phyloP scores from a whole-genome alignment of 2,888 invertebrate species.

The Phyto melanocephala region DNA sequence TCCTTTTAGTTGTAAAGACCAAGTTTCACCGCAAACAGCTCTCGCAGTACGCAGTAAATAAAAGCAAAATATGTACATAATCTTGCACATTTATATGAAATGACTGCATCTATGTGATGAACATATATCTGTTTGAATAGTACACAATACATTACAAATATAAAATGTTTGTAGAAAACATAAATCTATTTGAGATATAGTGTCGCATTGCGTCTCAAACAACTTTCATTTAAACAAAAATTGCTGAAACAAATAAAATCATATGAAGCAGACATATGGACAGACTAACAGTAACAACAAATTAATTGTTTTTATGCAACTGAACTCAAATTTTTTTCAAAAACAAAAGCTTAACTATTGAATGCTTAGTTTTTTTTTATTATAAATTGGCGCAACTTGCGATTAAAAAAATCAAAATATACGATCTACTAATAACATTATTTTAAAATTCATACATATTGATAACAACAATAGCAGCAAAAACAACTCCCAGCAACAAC shows the following conservation, averaged over 20 bases:
- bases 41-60: neutral
- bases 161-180: slow-evolving; percentile 17
- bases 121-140: too few relatives aligned
- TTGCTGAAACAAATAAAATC: neutral
- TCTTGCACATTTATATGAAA: neutral
- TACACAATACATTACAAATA: neutral
- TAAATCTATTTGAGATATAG: slow-evolving; percentile 53
- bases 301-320: slow-evolving; percentile 51
- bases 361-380: neutral
- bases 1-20: slow-evolving; percentile 6
- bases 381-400: slow-evolving; percentile 38
- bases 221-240: slow-evolving; percentile 61
- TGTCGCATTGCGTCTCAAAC: slow-evolving; percentile 59
- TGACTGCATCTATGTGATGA: too few relatives aligned
- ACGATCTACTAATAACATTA: neutral
- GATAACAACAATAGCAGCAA: slow-evolving; percentile 20
- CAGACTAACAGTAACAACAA: neutral
- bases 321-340: slow-evolving; percentile 38
- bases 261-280: neutral
- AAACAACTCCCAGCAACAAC: slow-evolving; percentile 39
- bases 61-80: neutral
- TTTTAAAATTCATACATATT: slow-evolving; percentile 21
- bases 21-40: slow-evolving; percentile 26
- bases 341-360: slow-evolving; percentile 15
- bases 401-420: too few relatives aligned